Evolutionary conservation across 2,888 invertebrate species (phyloP), one percentile per base, ranked within the genome.

Genomic region (Agonopterix heracliana): DNA sequence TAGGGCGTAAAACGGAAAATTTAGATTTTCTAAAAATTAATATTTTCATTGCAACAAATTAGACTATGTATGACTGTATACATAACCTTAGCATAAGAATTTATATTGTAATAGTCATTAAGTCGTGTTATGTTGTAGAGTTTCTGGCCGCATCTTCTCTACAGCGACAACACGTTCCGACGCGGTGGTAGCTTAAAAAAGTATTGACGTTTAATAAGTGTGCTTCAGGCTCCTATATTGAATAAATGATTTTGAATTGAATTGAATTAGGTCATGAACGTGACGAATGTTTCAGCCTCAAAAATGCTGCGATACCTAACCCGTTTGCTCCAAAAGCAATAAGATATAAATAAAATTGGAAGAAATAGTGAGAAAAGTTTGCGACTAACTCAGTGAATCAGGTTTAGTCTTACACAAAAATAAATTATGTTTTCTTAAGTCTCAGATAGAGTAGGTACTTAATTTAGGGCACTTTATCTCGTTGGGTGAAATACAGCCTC

Each of bases 371-470:
- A n/a, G 3, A n/a, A n/a, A n/a, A n/a, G 38, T 51, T n/a, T 43
- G 52, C 11, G 4, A 46, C 8, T 9, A 43, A 8, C 35, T 56
- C 8, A 3, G 35, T 5, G 9, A 54, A 1, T 13, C 43, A 4
- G 45, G 41, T 43, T 9, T 46, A n/a, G n/a, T 35, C 3, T 13
- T 46, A 2, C 14, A 10, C 7, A 2, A 3, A 43, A 17, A 43
- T 4, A 43, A 43, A 43, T 43, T 17, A 5, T 8, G 14, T 9
- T 43, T 43, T 43, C 17, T 43, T 8, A 17, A 17, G 2, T 2
- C 17, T 2, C 13, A 17, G 14, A 17, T 43, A 9, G 14, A 43
- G n/a, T 43, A 43, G n/a, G n/a, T n/a, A n/a, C n/a, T n/a, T n/a
- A n/a, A n/a, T 8, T 41, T 41, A 11, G 41, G 41, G 17, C 17